These are phyloP conservation scores for Podabrus alpinus DNA, from an alignment of 2,888 invertebrate species.

Conservation along the genomic window DNA sequence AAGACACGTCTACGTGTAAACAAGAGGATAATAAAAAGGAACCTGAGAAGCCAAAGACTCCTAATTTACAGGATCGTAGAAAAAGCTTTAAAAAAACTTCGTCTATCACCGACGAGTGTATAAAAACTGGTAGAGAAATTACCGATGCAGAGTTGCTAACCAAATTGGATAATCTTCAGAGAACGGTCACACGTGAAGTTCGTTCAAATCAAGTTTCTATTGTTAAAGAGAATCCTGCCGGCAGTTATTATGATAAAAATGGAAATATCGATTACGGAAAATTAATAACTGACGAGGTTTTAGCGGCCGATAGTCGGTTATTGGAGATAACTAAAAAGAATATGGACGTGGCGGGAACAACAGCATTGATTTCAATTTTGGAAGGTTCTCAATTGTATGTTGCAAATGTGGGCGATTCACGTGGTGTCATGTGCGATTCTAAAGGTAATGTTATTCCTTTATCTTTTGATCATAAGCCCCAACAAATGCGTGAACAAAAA, in stretches of 20 bases:
- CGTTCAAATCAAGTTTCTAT: constrained; percentile 58
- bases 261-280: constrained; percentile 80
- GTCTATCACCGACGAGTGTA: constrained; percentile 59
- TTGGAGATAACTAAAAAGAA: constrained; percentile 82
- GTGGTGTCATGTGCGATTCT: constrained; percentile 93
- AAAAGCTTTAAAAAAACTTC: constrained; percentile 71
- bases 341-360: constrained; percentile 83
- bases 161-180: constrained; percentile 65
- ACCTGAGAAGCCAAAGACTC: constrained; percentile 50
- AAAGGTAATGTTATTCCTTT: constrained; percentile 88
- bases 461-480: constrained; percentile 96
- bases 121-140: constrained; percentile 58
- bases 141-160: constrained; percentile 71
- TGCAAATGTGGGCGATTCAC: constrained; percentile 95
- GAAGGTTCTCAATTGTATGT: constrained; percentile 83
- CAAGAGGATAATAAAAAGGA: constrained; percentile 58
- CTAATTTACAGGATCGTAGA: constrained; percentile 59
- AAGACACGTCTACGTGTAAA: constrained; percentile 34
- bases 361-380: constrained; percentile 86
- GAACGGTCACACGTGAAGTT: constrained; percentile 66
- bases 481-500: constrained; percentile 90
- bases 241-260: constrained; percentile 71
- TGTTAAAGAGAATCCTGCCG: constrained; percentile 57
- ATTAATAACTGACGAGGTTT: constrained; percentile 83
- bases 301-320: constrained; percentile 80